Evolutionary conservation across 1,140 invertebrate genomes (phyloP).

Genomic region (Leptestheria dahalacensis): DNA sequence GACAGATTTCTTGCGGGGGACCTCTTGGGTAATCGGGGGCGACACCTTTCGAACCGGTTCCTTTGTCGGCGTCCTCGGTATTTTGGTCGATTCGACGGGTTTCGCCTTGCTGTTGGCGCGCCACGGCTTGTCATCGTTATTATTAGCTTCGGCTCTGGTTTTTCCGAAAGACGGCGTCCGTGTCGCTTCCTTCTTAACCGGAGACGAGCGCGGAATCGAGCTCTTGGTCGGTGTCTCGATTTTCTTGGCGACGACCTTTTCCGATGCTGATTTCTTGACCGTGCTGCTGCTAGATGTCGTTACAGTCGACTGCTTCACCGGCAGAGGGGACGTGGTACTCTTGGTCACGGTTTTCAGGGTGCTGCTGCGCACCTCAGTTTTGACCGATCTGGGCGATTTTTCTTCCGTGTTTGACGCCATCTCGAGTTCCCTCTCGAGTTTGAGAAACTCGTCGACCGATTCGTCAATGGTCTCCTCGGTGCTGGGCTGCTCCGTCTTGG

Average conservation of each 20-base stretch:
- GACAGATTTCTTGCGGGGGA: background rate
- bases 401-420: no score
- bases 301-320: background rate
- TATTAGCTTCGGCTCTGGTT: background rate
- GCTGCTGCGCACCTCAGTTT: background rate
- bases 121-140: background rate
- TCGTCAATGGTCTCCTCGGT: background rate
- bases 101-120: background rate
- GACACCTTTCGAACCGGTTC: background rate
- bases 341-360: background rate
- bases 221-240: background rate
- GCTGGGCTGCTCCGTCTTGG: background rate
- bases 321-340: background rate
- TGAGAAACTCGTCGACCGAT: background rate
- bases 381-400: background rate
- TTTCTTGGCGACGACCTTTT: background rate
- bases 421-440: conserved; percentile 2
- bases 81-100: background rate
- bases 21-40: background rate
- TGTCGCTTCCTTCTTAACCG: background rate
- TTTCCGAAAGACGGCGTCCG: background rate
- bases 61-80: background rate
- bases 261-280: background rate
- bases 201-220: background rate
- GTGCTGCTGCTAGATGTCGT: background rate